A percentile compares a stretch with the other conserved stretches of the same genome.
phyloP scores from a whole-genome alignment of 2,888 invertebrate genomes.

The Drosophila koepferae region DNA sequence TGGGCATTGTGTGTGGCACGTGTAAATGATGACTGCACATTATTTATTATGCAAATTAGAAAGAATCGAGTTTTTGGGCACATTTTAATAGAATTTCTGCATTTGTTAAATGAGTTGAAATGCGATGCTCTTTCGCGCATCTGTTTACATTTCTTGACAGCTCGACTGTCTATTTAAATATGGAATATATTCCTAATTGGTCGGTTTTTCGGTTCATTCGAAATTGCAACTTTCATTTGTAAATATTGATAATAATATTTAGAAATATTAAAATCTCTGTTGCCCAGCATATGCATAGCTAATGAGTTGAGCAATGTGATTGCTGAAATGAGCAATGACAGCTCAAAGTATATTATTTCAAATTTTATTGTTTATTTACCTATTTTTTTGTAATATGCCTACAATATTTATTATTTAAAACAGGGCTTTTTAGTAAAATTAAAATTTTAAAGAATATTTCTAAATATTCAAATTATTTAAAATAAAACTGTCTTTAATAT shows the following conservation, averaged over 20 bases:
- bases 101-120: slow-evolving; percentile 41
- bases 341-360: background rate
- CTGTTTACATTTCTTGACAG: slow-evolving; percentile 37
- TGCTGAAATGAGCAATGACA: background rate
- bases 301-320: background rate
- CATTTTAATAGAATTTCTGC: slow-evolving; percentile 26
- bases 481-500: too few relatives aligned
- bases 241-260: background rate
- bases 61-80: slow-evolving; percentile 18
- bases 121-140: slow-evolving; percentile 43
- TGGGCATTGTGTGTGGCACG: slow-evolving; percentile 32
- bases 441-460: background rate
- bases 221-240: background rate
- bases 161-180: background rate
- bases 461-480: background rate
- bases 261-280: background rate
- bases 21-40: slow-evolving; percentile 22
- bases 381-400: too few relatives aligned
- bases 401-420: too few relatives aligned
- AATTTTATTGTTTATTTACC: too few relatives aligned
- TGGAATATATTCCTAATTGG: background rate
- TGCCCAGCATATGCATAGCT: background rate
- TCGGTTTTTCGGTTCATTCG: background rate
- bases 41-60: slow-evolving; percentile 61
- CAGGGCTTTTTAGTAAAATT: too few relatives aligned